These are phyloP conservation scores for Umimayanthus kanabou DNA, from an alignment of 92 coral and sea anemone genomes.

Conservation along the genomic window DNA sequence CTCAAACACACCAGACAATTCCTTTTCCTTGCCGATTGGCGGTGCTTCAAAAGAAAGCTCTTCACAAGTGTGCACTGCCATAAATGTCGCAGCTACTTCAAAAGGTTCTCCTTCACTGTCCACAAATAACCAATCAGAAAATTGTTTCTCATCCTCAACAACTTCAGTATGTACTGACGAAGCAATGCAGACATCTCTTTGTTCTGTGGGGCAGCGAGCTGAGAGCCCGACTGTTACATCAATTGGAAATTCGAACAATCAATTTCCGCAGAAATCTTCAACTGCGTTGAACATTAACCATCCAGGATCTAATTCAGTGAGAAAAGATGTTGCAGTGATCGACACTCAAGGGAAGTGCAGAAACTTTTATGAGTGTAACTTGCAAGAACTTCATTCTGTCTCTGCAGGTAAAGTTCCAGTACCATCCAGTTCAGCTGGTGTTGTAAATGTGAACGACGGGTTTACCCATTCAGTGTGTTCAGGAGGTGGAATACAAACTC, in stretches of 20 bases:
- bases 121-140: background rate
- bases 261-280: background rate
- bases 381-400: background rate
- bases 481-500: background rate
- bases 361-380: background rate
- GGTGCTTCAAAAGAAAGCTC: background rate
- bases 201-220: background rate
- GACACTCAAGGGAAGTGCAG: background rate
- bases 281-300: background rate
- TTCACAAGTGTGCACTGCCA: conserved; percentile 5
- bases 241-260: background rate
- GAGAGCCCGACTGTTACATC: background rate
- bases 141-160: background rate
- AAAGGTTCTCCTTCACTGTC: background rate
- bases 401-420: background rate
- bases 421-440: background rate
- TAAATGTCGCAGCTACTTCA: conserved; percentile 8
- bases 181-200: background rate
- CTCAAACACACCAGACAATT: background rate
- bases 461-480: background rate
- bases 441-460: background rate
- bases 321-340: background rate
- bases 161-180: background rate
- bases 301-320: background rate
- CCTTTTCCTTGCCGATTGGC: background rate